These are phyloP conservation scores for Hydropotes inermis DNA, from an alignment of 2,113 vertebrate genomes.

Conservation along the genomic window DNA sequence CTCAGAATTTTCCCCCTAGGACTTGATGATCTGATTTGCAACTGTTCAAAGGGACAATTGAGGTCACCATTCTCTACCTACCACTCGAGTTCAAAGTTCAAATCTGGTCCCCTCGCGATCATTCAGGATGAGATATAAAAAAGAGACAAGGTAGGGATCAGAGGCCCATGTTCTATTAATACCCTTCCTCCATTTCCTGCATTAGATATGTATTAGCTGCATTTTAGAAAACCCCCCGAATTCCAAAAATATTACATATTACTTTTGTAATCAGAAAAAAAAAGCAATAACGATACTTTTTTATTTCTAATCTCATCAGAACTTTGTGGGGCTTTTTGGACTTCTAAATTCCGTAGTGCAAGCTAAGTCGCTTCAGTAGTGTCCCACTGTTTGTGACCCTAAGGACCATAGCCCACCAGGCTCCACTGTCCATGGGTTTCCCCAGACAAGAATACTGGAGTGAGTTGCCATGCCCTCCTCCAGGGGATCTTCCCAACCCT, in stretches of 20 bases:
- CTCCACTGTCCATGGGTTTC: not conserved
- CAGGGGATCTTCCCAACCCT: not conserved
- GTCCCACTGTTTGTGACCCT: not conserved
- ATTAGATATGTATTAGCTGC: not conserved
- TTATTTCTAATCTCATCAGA: not conserved
- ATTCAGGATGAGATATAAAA: not conserved
- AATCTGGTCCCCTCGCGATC: not conserved
- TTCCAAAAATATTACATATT: not conserved
- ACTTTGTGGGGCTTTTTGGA: not conserved
- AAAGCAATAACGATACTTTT: not conserved
- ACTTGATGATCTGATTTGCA: not conserved
- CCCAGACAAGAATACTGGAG: not conserved
- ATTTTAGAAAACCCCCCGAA: constrained; percentile 2
- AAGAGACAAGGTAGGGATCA: not conserved
- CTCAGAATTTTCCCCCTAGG: not conserved
- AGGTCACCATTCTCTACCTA: not conserved
- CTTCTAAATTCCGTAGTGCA: not conserved
- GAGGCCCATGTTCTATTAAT: not conserved
- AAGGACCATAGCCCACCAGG: not conserved
- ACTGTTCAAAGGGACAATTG: not conserved
- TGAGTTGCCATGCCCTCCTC: not conserved
- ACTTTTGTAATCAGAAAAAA: constrained; percentile 22
- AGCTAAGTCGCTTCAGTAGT: not conserved
- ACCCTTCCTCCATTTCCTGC: not conserved
- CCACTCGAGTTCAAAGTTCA: not conserved